Evolutionary conservation across 2,113 vertebrate species (phyloP), one percentile per base, ranked within the genome.

Genomic region (Himantopus leucocephalus): DNA sequence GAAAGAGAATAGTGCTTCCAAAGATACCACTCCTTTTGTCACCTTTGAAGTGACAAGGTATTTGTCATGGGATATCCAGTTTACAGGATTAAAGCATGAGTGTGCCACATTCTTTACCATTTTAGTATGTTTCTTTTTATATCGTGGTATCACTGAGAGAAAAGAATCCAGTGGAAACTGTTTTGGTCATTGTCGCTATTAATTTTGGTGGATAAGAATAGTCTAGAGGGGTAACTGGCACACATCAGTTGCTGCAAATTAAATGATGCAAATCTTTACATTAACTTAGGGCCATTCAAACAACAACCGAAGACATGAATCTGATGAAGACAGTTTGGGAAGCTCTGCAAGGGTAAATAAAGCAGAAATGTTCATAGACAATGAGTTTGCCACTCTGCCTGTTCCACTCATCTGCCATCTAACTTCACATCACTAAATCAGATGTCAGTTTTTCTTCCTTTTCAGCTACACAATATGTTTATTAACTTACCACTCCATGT

Each of bases 251-350:
- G 30, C 89, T 52, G 39, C 53, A 45, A 5, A 90, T 45, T 39
- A 88, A 88, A 34, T 72, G 4, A 80, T 80, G 60, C 27, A 92
- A 47, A 63, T 95, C 88, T 98, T 86, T 95, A 60, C 83, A 34
- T 98, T 97, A 71, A 91, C 39, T 0, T 98, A 99, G 99, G 98
- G 94, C 50, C 98, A 98, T 90, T 98, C 98, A 41, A 98, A 98
- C 60, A 94, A 96, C 96, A 98, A 93, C 94, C 98, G 98, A 97
- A 98, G 98, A 93, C 98, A 96, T 79, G 99, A 99, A 97, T 99
- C 99, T 26, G 99, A 99, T 23, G 99, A 99, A 82, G 99, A 99
- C 98, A 99, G 99, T 98, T 90, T 99, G 98, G 99, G 98, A 98
- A 99, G 99, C 97, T 95, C 97, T 71, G 99, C 98, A 98, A 98